These are phyloP conservation scores for Sclerurus mexicanus DNA, from an alignment of 2,113 vertebrate species.

Conservation along the genomic window DNA sequence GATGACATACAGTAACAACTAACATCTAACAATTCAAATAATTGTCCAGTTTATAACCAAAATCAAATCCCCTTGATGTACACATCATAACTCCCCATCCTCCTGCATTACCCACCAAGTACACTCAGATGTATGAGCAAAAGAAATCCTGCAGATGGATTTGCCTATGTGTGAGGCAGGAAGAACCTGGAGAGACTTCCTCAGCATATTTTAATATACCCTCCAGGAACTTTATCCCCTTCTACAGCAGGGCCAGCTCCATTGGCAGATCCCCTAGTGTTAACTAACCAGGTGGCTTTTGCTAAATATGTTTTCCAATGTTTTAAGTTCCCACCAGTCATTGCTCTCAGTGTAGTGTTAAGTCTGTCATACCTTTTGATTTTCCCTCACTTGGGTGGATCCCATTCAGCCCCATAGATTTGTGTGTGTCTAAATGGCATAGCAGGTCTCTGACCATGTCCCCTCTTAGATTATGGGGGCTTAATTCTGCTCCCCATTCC, in stretches of 20 bases:
- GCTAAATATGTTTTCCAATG: neutral
- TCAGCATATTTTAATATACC: neutral
- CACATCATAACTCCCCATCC: neutral
- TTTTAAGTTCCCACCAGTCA: neutral
- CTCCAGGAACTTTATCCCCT: neutral
- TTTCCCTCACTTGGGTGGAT: neutral
- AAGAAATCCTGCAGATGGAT: neutral
- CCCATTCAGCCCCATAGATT: neutral
- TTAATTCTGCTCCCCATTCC: neutral
- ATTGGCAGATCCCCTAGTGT: neutral
- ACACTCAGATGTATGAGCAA: neutral
- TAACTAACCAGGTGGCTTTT: neutral
- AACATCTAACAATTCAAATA: neutral
- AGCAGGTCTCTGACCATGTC: neutral
- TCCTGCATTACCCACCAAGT: neutral
- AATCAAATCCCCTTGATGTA: neutral
- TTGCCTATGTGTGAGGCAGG: neutral
- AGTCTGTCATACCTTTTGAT: accelerated
- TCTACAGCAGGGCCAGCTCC: neutral
- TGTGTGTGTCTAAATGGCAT: neutral
- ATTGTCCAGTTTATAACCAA: neutral
- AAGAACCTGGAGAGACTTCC: neutral
- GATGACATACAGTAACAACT: neutral
- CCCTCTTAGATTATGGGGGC: neutral
- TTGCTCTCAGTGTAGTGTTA: neutral